A percentile compares a stretch with the other conserved stretches of the same genome.
Evolutionary conservation across 1,140 invertebrate species (phyloP).

Genomic region (Zaprionus ghesquierei): DNA sequence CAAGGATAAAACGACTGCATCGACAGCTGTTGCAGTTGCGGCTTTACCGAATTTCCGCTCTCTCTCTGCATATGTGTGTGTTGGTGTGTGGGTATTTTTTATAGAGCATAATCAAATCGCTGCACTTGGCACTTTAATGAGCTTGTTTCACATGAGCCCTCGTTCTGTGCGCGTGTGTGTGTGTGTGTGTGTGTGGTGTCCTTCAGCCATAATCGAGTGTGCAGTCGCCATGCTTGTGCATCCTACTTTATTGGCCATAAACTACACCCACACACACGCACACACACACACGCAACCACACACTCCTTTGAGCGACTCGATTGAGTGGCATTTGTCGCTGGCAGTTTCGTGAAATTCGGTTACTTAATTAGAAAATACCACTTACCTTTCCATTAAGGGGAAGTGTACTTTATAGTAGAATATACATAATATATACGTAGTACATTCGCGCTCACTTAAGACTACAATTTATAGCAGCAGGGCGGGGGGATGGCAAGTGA

Average conservation of each 20-base stretch:
- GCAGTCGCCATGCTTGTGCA: conserved; percentile 18
- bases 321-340: conserved; percentile 33
- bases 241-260: conserved; percentile 44
- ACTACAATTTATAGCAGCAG: not conserved
- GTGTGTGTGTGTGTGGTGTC: not conserved
- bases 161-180: not conserved
- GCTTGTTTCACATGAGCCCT: conserved; percentile 60
- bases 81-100: conserved; percentile 35
- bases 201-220: conserved; percentile 7
- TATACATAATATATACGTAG: not conserved
- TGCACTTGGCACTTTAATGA: conserved; percentile 72
- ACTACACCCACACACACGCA: conserved; percentile 12
- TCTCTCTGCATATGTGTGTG: not conserved
- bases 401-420: not conserved
- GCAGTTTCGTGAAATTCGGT: conserved; percentile 45
- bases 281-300: not conserved
- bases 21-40: conserved; percentile 34
- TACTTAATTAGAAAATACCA: conserved; percentile 20
- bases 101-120: conserved; percentile 59
- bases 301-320: conserved; percentile 28
- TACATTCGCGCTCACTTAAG: not conserved
- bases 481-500: not conserved
- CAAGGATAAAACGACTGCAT: conserved; percentile 16
- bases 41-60: conserved; percentile 14
- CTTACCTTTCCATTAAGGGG: conserved; percentile 12